Evolutionary conservation across 2,113 vertebrate genomes (phyloP).

Genomic region (Istiophorus platypterus): DNA sequence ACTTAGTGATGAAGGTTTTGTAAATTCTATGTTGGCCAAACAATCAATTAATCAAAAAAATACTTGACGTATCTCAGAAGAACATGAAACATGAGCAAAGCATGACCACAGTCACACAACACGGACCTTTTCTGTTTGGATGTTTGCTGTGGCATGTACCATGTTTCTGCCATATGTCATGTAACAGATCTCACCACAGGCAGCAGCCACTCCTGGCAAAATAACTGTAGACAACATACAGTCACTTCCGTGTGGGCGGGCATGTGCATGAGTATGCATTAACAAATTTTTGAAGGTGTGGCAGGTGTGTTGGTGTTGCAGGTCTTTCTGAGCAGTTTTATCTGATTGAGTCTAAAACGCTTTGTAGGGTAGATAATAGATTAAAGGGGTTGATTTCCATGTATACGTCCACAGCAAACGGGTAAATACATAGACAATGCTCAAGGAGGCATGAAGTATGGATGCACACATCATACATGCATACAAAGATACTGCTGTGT

Average conservation of each 20-base stretch:
- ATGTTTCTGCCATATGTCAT: constrained; percentile 70
- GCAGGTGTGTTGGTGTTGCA: not conserved
- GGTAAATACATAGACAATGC: constrained; percentile 64
- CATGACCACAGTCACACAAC: constrained; percentile 13
- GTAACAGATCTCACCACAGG: constrained; percentile 54
- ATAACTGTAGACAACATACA: constrained; percentile 40
- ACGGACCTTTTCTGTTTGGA: constrained; percentile 20
- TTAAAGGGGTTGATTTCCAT: constrained; percentile 37
- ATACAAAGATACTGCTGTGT: constrained; percentile 69
- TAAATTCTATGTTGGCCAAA: not conserved
- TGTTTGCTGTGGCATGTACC: constrained; percentile 57
- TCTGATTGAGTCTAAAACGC: not conserved
- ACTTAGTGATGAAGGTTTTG: not conserved
- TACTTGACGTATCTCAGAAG: not conserved
- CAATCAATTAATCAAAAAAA: not conserved
- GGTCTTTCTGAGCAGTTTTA: constrained; percentile 30
- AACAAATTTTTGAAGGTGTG: constrained; percentile 6
- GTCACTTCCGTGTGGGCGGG: constrained; percentile 52
- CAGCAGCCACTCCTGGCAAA: constrained; percentile 47
- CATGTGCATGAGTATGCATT: constrained; percentile 25
- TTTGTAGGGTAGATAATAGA: constrained; percentile 22
- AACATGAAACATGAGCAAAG: not conserved
- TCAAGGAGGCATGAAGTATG: constrained; percentile 71
- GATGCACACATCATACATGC: constrained; percentile 62
- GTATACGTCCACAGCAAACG: constrained; percentile 19